Percentiles rank a stretch among this genome's conserved stretches.
phyloP scores from a whole-genome alignment of 2,888 invertebrate species.

The Drosophila prolongata region DNA sequence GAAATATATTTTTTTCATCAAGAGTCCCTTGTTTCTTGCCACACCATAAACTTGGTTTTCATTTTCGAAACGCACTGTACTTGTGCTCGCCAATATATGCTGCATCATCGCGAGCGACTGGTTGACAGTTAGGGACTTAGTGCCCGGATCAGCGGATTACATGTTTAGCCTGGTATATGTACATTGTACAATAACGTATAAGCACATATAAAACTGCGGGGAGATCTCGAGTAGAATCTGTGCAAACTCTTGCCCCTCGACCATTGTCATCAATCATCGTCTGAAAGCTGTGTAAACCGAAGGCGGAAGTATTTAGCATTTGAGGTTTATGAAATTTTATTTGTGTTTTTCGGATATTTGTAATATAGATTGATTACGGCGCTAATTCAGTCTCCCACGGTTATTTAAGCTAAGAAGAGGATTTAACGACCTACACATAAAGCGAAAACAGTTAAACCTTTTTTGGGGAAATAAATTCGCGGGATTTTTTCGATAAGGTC shows the following conservation, averaged over 20 bases:
- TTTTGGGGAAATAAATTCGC: neutral
- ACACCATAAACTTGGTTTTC: neutral
- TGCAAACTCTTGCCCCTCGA: constrained; percentile 57
- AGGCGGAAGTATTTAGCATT: constrained; percentile 66
- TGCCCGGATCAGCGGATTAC: constrained; percentile 46
- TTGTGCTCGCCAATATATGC: constrained; percentile 10
- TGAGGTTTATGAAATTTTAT: constrained; percentile 27
- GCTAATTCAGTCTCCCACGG: constrained; percentile 41
- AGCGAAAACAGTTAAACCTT: constrained; percentile 1
- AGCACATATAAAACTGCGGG: constrained; percentile 24
- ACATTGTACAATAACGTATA: constrained; percentile 4
- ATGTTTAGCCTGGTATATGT: constrained; percentile 37
- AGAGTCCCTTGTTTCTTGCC: neutral
- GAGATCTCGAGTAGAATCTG: constrained; percentile 55
- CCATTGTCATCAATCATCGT: constrained; percentile 69
- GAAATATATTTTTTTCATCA: neutral
- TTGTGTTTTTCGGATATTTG: constrained; percentile 37
- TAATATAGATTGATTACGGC: constrained; percentile 69
- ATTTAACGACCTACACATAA: neutral
- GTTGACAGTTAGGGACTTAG: constrained; percentile 50
- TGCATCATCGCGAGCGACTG: constrained; percentile 37
- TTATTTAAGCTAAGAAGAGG: constrained; percentile 15
- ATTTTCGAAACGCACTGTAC: constrained; percentile 18
- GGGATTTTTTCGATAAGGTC: too few relatives aligned
- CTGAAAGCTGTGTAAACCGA: constrained; percentile 47